Base-by-base conservation (phyloP, 2,888 invertebrate species). In the Lasioglossum marginatum region DNA sequence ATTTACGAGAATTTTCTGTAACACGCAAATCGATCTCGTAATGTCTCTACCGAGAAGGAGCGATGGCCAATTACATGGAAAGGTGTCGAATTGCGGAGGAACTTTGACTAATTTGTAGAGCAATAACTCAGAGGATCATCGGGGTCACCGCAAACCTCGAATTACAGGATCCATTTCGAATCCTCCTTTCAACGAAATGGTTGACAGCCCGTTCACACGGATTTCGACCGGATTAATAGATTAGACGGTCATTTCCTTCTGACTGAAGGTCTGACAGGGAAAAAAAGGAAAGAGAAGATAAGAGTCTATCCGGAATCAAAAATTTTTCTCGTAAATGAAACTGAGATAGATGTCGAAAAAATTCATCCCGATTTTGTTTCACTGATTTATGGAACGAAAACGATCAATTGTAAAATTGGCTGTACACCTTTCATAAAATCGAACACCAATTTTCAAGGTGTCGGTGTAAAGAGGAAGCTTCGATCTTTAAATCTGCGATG, bases 131-230 rank as follows among this genome's bases (percentile, higher is more conserved):
- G 63, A 84, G 87, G 90, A 88, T 85, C 71, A 87, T 70, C 45
- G 27, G 87, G 91, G 90, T 83, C 81, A 87, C 90, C 81, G 89
- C 86, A 82, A 87, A 89, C 81, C 90, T 92, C 92, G 74, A 85
- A 80, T 92, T 92, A 92, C 92, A 90, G 91, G 88, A 92, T 92
- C 91, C 88, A 90, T 88, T 89, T 86, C 86, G 76, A 87, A 87
- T 92, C 90, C 91, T 90, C 74, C 83, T 88, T 91, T 88, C 89
- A 82, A 86, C 85, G 86, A 92, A 91, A 89, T 75, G 84, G 72
- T 86, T 82, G 87, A 79, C 88, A 85, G 77, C 82, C 83, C 78
- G 87, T 91, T 85, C 75, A 87, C 79, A 34, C 83, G 88, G 84
- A 85, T 81, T 88, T 90, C 75, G 83, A 70, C 73, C 72, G 88